Conservation (phyloP, 2,113 vertebrate genomes). For the Sialia sialis region DNA sequence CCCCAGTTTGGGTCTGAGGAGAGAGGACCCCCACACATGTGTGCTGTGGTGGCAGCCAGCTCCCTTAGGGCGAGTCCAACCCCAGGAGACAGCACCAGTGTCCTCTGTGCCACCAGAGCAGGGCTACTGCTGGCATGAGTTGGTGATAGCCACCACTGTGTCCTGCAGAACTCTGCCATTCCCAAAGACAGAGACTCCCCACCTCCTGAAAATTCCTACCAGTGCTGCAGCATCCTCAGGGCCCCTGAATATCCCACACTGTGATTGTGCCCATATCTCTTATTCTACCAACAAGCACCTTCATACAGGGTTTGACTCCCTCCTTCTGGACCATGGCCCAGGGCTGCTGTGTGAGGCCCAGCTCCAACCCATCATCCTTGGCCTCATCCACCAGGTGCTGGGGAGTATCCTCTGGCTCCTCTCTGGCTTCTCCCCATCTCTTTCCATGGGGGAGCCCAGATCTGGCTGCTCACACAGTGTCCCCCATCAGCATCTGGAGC, state of each 20-base stretch:
- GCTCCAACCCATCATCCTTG: not conserved
- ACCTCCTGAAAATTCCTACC: not conserved
- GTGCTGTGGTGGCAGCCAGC: not conserved
- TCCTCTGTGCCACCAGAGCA: not conserved
- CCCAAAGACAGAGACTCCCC: not conserved
- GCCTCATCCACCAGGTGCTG: not conserved
- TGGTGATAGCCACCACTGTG: not conserved
- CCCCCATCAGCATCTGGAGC: not conserved
- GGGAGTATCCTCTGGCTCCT: not conserved
- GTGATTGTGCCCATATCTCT: not conserved
- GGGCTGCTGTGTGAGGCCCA: not conserved
- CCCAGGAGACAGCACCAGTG: not conserved
- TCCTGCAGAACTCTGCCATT: not conserved
- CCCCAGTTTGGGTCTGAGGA: not conserved
- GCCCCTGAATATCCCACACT: not conserved
- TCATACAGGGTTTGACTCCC: not conserved
- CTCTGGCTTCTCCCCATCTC: not conserved
- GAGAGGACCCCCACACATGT: rapidly evolving
- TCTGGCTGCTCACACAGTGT: rapidly evolving
- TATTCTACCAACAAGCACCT: not conserved
- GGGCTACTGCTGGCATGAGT: rapidly evolving
- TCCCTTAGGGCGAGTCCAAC: rapidly evolving
- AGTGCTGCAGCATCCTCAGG: not conserved
- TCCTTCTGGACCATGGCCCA: not conserved
- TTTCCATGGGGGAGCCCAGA: not conserved